Evolutionary conservation across 2,888 invertebrate genomes (phyloP).

Genomic region (Yponomeuta cagnagella): DNA sequence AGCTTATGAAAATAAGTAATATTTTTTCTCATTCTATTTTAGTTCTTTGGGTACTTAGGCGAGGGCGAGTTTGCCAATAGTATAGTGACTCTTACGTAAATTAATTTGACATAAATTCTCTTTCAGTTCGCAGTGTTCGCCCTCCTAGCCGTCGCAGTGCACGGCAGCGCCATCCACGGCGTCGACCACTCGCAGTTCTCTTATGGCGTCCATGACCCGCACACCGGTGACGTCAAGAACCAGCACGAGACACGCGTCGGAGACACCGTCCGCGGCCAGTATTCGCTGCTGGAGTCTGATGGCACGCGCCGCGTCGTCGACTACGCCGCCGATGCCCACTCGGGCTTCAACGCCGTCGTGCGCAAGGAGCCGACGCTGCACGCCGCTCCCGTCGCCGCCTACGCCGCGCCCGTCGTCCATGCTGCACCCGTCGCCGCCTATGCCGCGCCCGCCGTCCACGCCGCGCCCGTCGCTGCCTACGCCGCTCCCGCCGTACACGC

Average conservation of each 20-base stretch:
- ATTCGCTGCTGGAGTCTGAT: constrained; percentile 74
- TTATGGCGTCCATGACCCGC: constrained; percentile 65
- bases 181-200: constrained; percentile 64
- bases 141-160: constrained; percentile 60
- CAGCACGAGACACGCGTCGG: constrained; percentile 79
- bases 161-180: constrained; percentile 52
- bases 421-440: constrained; percentile 24
- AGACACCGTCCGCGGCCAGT: constrained; percentile 76
- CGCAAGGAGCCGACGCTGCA: constrained; percentile 37
- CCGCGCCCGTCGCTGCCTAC: constrained; percentile 25
- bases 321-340: constrained; percentile 55
- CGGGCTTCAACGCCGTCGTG: constrained; percentile 53
- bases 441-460: constrained; percentile 23
- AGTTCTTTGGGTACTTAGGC: no score
- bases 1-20: no score
- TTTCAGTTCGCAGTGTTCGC: constrained; percentile 66
- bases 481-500: constrained; percentile 17
- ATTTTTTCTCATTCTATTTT: no score
- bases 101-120: constrained; percentile 17
- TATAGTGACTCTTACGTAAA: no score
- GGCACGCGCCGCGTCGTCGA: constrained; percentile 79
- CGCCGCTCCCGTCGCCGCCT: constrained; percentile 48
- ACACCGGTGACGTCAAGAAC: constrained; percentile 69
- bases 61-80: no score
- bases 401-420: constrained; percentile 15